These are phyloP conservation scores for Panagrolaimus sp. DNA, from an alignment of 1,140 invertebrate species.

Conservation along the genomic window DNA sequence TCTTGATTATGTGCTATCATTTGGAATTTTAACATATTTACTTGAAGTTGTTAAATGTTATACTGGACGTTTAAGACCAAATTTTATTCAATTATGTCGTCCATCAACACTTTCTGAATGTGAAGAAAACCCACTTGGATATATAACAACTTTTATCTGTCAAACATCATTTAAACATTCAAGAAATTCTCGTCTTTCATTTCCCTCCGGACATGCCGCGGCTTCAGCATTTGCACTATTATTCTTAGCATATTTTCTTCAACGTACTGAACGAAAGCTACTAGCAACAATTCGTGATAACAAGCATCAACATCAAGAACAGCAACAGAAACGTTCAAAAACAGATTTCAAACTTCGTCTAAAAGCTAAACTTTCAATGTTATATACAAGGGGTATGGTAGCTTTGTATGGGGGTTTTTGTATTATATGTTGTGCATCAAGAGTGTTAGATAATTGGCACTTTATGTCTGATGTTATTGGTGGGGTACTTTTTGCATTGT, in stretches of 20 bases:
- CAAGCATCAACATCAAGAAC: no score
- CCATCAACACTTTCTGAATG: constrained; percentile 18
- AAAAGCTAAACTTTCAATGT: not conserved
- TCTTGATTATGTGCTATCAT: constrained; percentile 19
- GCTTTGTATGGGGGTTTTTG: constrained; percentile 17
- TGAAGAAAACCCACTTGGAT: not conserved
- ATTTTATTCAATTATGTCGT: constrained; percentile 22
- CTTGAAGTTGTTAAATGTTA: constrained; percentile 19
- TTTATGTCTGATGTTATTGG: constrained; percentile 18
- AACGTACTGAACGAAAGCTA: no score
- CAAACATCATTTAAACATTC: constrained; percentile 16
- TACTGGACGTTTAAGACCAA: constrained; percentile 17
- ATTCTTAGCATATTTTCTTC: constrained; percentile 20
- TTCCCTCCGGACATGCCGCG: constrained; percentile 26
- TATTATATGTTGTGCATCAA: constrained; percentile 13
- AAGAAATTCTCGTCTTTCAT: constrained; percentile 14
- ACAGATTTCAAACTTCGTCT: not conserved
- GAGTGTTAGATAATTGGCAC: constrained; percentile 21
- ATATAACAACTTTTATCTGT: constrained; percentile 17
- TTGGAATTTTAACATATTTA: constrained; percentile 15
- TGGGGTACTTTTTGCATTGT: not conserved
- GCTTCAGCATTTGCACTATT: constrained; percentile 19
- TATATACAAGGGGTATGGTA: not conserved
- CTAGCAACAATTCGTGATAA: no score
- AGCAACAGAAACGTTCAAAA: no score